A percentile compares a stretch with the other conserved stretches of the same genome.
phyloP scores from a whole-genome alignment of 2,797 vertebrate species.

The Adrianichthys oophorus region DNA sequence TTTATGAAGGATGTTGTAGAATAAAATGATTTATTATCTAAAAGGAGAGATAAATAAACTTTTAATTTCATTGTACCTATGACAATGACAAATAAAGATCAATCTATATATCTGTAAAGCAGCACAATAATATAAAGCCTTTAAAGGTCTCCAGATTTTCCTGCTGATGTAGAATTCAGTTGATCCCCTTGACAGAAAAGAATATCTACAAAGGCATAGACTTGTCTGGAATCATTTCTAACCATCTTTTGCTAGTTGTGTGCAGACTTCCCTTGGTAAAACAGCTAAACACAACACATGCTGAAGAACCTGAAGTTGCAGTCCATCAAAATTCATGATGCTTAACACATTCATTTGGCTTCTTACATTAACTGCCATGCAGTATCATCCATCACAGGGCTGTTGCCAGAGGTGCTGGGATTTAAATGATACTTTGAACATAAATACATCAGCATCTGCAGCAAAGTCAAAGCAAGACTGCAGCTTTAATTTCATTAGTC shows the following conservation, averaged over 20 bases:
- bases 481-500: slow-evolving; percentile 45
- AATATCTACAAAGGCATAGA: background rate
- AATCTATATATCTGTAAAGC: no score
- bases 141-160: slow-evolving; percentile 3
- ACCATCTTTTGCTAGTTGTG: slow-evolving; percentile 13
- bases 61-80: no score
- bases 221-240: background rate
- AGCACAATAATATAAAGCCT: background rate
- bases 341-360: slow-evolving; percentile 48
- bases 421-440: slow-evolving; percentile 36
- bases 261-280: slow-evolving; percentile 21
- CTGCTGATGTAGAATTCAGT: slow-evolving; percentile 6
- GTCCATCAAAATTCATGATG: slow-evolving; percentile 42
- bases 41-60: background rate
- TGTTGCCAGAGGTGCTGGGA: slow-evolving; percentile 32
- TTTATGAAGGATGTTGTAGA: slow-evolving; percentile 12
- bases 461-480: slow-evolving; percentile 37
- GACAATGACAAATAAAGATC: background rate
- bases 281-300: slow-evolving; percentile 11
- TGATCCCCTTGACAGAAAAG: background rate
- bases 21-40: slow-evolving; percentile 8
- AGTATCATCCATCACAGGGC: slow-evolving; percentile 23
- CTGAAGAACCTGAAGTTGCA: slow-evolving; percentile 32
- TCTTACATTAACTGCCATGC: slow-evolving; percentile 34
- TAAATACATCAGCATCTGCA: slow-evolving; percentile 30